A percentile compares a stretch with the other conserved stretches of the same genome.
Evolutionary conservation across 2,113 vertebrate genomes (phyloP).

Genomic region (Cynopterus brachyotis): DNA sequence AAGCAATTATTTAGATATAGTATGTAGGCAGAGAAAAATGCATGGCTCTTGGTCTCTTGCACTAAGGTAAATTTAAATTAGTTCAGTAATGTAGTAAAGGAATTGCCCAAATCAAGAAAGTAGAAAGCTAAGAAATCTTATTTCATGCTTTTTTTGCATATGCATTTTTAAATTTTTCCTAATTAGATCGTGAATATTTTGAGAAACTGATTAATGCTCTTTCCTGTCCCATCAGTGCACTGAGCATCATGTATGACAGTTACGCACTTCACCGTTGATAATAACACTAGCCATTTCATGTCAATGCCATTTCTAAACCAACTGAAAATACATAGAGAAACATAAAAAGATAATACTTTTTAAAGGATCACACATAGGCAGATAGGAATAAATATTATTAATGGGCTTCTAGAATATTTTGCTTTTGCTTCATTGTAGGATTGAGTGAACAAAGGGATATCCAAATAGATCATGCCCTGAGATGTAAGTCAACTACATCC

Average conservation of each 20-base stretch:
- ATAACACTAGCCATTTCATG: neutral
- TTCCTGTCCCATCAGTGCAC: neutral
- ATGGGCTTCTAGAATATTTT: neutral
- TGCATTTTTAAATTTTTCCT: neutral
- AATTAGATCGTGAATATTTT: neutral
- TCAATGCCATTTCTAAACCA: neutral
- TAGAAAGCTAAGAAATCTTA: neutral
- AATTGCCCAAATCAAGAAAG: neutral
- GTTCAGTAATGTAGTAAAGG: neutral
- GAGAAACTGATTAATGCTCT: neutral
- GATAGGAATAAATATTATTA: neutral
- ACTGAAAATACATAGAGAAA: neutral
- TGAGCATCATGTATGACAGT: neutral
- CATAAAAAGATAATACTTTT: neutral
- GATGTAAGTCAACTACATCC: neutral
- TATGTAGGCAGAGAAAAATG: neutral
- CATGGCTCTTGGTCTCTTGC: neutral
- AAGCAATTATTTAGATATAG: neutral
- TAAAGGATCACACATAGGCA: neutral
- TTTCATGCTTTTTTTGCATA: neutral
- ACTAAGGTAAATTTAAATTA: neutral
- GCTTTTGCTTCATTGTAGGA: neutral
- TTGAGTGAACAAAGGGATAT: neutral
- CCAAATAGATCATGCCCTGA: neutral
- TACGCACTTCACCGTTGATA: neutral